Base-by-base conservation (phyloP, 1,140 invertebrate genomes). In the Drosophila auraria region DNA sequence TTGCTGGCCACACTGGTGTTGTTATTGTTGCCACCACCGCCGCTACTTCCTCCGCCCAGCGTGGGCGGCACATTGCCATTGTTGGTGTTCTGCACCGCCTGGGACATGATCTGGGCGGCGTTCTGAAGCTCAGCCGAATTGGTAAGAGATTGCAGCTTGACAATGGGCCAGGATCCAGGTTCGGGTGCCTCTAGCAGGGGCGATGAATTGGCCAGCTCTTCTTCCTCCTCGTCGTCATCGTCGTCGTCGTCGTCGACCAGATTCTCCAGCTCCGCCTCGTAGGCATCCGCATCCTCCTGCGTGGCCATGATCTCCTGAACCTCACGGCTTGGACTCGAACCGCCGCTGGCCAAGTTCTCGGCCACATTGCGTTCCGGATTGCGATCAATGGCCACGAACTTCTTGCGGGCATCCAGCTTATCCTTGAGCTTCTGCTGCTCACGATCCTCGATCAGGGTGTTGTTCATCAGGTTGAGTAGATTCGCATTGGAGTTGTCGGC, bases 271-370 rank as follows among this genome's bases (percentile, higher is more conserved):
- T 91, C 82, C 4, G 82, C 58, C 14, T 90, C 84, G 11, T 90
- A 89, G 14, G 77, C 69, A 76, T 89, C 84, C 0, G 62, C 78
- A 58, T 91, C 89, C 14, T 95, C 95, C 42, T 94, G 94, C 25
- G 95, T 93, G 14, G 95, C 95, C 63, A 97, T 91, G 54, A 97
- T 97, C 92, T 97, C 96, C 87, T 96, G 94, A 2, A 98, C 97
- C 93, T 98, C 97, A 65, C 97, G 94, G 77, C 97, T 97, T 8
- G 97, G 97, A 91, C 96, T 97, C 44, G 96, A 97, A 30, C 96
- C 96, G 8, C 96, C 96, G 92, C 91, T 95, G 93, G 73, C 92
- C 93, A 84, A 63, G 42, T 86, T 91, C n/a, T 91, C 91, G 9
- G 65, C 80, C 8, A 74, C 58, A 76, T 84, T 91, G 5, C 89